These are phyloP conservation scores for Bagarius yarrelli DNA, from an alignment of 2,113 vertebrate species.

Conservation along the genomic window DNA sequence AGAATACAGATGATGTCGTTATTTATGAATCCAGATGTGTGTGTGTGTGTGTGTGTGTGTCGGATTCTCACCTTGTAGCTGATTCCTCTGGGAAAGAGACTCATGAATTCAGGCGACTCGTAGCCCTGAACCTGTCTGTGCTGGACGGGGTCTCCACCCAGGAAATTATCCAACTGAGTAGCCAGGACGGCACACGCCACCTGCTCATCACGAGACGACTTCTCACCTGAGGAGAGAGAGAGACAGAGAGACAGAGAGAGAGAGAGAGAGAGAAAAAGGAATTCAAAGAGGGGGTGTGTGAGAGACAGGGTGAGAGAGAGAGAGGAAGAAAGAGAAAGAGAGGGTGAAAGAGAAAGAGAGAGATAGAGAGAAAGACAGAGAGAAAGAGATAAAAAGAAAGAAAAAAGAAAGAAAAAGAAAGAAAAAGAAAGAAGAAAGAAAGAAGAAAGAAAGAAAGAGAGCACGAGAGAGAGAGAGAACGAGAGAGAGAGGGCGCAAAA, in stretches of 20 bases:
- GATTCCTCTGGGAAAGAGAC: slow-evolving; percentile 81
- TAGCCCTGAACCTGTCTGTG: slow-evolving; percentile 84
- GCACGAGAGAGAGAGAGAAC: neutral
- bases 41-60: neutral
- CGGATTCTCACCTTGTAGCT: slow-evolving; percentile 88
- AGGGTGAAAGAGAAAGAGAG: neutral
- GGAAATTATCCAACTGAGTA: slow-evolving; percentile 81
- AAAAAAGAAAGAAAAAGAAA: neutral
- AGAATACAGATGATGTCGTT: neutral
- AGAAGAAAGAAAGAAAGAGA: neutral
- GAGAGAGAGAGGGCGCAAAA: too few relatives aligned
- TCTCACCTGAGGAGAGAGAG: slow-evolving; percentile 70
- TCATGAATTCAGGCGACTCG: slow-evolving; percentile 82
- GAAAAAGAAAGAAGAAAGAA: neutral
- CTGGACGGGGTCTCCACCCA: slow-evolving; percentile 81
- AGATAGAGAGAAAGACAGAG: too few relatives aligned
- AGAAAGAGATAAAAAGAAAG: too few relatives aligned
- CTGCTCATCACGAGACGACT: slow-evolving; percentile 81
- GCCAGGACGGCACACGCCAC: slow-evolving; percentile 83
- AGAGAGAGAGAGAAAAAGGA: neutral
- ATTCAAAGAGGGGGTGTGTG: too few relatives aligned
- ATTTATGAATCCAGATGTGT: neutral
- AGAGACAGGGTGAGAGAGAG: too few relatives aligned
- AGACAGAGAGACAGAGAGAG: neutral
- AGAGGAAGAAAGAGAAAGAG: too few relatives aligned